phyloP scores from a whole-genome alignment of 2,888 invertebrate genomes.

The Listrodromus nycthemerus region DNA sequence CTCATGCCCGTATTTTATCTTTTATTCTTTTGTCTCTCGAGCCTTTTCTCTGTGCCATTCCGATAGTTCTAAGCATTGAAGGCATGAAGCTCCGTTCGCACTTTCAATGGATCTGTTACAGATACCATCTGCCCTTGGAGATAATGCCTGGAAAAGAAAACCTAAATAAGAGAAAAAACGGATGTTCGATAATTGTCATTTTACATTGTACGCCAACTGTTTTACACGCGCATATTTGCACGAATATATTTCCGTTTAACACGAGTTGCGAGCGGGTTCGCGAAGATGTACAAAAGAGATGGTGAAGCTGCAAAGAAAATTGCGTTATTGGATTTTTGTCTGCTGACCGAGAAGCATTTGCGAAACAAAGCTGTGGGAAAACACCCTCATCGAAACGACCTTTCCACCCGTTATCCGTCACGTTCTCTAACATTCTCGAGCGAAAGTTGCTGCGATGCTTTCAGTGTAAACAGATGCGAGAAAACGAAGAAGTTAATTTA shows the following conservation, averaged over 20 bases:
- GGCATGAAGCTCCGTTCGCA: slow-evolving; percentile 49
- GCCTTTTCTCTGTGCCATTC: slow-evolving; percentile 32
- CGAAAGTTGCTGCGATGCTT: not conserved
- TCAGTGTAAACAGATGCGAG: not conserved
- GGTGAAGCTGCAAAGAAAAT: not conserved
- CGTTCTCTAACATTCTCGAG: not conserved
- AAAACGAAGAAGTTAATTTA: not conserved
- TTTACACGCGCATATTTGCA: slow-evolving; percentile 9
- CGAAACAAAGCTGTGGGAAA: not conserved
- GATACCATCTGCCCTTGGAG: slow-evolving; percentile 24
- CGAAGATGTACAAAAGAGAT: slow-evolving; percentile 31
- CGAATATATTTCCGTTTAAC: slow-evolving; percentile 9
- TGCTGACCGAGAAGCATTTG: slow-evolving; percentile 20
- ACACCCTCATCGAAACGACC: not conserved
- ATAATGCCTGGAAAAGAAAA: slow-evolving; percentile 1
- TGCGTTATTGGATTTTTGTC: slow-evolving; percentile 16
- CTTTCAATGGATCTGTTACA: slow-evolving; percentile 41
- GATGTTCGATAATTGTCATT: slow-evolving; percentile 47
- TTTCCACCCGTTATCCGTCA: not conserved
- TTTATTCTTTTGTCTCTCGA: slow-evolving; percentile 14
- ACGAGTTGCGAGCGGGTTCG: not conserved
- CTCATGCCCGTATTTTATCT: slow-evolving; percentile 4
- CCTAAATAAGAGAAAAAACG: slow-evolving; percentile 17
- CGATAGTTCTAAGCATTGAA: slow-evolving; percentile 51
- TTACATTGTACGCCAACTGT: slow-evolving; percentile 31